phyloP scores from a whole-genome alignment of 2,113 vertebrate genomes.

The Gymnogyps californianus region DNA sequence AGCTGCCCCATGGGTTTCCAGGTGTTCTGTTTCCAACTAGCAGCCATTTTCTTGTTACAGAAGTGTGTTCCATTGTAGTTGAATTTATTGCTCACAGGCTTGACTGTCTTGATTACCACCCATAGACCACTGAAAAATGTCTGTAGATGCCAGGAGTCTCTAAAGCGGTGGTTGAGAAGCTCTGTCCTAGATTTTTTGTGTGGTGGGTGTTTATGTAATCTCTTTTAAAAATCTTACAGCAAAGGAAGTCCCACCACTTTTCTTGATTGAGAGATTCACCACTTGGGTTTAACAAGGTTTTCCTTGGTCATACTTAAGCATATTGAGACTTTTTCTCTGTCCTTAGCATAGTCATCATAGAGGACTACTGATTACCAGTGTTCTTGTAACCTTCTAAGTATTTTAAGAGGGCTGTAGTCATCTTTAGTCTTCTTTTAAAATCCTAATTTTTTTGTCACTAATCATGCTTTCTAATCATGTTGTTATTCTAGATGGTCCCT shows the following conservation, averaged over 20 bases:
- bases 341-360: neutral
- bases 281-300: neutral
- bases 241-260: neutral
- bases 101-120: neutral
- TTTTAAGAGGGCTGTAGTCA: accelerated
- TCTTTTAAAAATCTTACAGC: neutral
- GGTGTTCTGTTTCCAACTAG: neutral
- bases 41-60: neutral
- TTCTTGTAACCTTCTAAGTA: neutral
- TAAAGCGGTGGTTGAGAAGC: neutral
- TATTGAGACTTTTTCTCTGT: neutral
- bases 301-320: neutral
- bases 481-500: neutral
- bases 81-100: neutral
- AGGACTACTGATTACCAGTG: neutral
- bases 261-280: neutral
- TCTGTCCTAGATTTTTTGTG: neutral
- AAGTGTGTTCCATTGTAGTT: neutral
- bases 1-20: neutral
- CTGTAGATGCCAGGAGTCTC: neutral
- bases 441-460: neutral
- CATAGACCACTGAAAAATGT: neutral
- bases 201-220: neutral
- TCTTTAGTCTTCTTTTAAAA: neutral
- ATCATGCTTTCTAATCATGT: neutral